Base-by-base conservation (phyloP, 2,113 vertebrate genomes). In the Cisticola juncidis region DNA sequence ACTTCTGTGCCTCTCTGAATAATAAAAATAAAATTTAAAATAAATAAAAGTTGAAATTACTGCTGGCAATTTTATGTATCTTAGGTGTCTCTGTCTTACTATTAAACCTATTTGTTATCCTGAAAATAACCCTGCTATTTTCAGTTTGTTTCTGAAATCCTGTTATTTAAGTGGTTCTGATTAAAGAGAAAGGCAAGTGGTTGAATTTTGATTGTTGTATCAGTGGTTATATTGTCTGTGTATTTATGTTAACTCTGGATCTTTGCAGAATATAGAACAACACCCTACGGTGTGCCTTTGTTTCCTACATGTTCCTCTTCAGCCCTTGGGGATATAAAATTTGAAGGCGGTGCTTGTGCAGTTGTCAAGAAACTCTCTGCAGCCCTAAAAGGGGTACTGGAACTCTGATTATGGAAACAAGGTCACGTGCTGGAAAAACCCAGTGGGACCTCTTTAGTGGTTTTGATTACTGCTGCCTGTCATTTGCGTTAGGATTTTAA, bases 391-490 rank as follows among this genome's bases (percentile, higher is more conserved):
- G 73, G 47, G 62, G 68, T 69, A 68, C 74, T 92, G 79, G 69
- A 61, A 50, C 62, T 95, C 79, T 88, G 79, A 92, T 95, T 95
- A 84, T 86, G 65, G 93, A 93, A 95, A 86, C 69, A 86, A 45
- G 76, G 94, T 96, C 20, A 0, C 35, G 40, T 0, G 11, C 54
- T 89, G 80, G 72, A 79, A 93, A 70, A 96, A 56, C 86, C 81
- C 86, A 69, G 62, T 57, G 92, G 86, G 92, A 95, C 28, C 25
- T 82, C 86, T 92, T 64, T 36, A 95, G 72, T 93, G 91, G 71
- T 97, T 91, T 88, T 79, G 90, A 93, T 93, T 91, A 81, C 72
- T 77, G 76, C 84, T 90, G 85, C 70, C 72, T 96, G 91, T 94
- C 79, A 90, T 88, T 94, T 92, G 88, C 0, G 0, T 83, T 80